Base-by-base conservation (phyloP, 2,113 vertebrate genomes). In the Pristiophorus japonicus region DNA sequence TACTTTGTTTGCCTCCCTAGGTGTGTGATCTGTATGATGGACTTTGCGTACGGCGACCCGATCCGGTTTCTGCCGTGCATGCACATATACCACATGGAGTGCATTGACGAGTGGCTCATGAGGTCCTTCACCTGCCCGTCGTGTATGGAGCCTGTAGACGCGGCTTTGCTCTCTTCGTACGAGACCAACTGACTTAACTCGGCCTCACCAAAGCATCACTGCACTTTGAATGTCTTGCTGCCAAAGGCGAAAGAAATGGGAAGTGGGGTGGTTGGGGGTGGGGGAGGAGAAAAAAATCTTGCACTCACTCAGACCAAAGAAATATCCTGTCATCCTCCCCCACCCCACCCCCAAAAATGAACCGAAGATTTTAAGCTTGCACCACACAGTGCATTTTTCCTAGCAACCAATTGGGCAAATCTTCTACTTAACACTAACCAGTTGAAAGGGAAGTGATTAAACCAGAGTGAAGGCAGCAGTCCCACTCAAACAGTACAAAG, bases 1-100 rank as follows among this genome's bases (percentile, higher is more conserved):
- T 63, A 3, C 59, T 55, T n/a, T n/a, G 30, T 90, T 42, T 95
- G 6, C 78, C 73, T 12, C n/a, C 12, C 38, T 85, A 97, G 96
- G 96, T 97, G 96, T 95, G 97, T 97, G 95, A 97, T 97, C 96
- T 97, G 97, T 96, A 97, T 97, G 97, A 94, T 97, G 97, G 97
- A 97, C 95, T 96, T 97, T 55, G 96, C 95, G 14, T 96, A 95
- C 24, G 97, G 97, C 18, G 97, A 97, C 59, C 96, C 96, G 0
- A 95, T 97, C 16, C 96, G 96, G 51, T 97, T 97, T 96, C 95
- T 97, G 96, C 97, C 97, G 65, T 97, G 97, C 51, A 96, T 97
- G 96, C 97, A 97, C 94, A 96, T 96, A 94, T 97, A 97, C 96
- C 96, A 97, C 55, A 95, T 96, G 94, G 96, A 96, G n/a, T 97